Conservation (phyloP, 2,797 vertebrate genomes). For the Sibirionetta formosa region DNA sequence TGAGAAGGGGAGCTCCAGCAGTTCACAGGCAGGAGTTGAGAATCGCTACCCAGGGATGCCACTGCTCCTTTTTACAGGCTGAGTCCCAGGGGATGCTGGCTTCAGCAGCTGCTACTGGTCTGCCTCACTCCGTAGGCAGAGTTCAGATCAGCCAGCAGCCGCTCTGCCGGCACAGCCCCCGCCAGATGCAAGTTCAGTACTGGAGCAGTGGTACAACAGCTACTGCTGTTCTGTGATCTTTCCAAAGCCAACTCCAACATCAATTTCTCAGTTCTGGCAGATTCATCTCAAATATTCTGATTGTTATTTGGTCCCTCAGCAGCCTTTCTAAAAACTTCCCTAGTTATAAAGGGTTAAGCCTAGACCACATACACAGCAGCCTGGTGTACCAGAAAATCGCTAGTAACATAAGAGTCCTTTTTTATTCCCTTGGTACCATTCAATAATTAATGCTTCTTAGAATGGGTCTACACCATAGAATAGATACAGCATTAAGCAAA, state of each 20-base stretch:
- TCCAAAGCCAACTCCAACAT: background rate
- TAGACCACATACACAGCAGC: background rate
- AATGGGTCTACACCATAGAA: background rate
- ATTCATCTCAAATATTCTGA: background rate
- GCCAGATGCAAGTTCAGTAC: background rate
- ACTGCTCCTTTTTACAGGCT: constrained; percentile 37
- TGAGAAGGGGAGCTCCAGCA: constrained; percentile 59
- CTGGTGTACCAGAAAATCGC: fast-evolving
- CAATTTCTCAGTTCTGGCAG: background rate
- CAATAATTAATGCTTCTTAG: background rate
- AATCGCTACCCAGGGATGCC: constrained; percentile 45
- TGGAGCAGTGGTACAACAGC: background rate
- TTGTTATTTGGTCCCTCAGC: background rate
- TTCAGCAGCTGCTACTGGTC: constrained; percentile 6
- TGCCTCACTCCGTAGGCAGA: background rate
- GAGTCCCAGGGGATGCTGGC: background rate
- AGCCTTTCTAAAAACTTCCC: background rate
- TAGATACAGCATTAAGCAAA: background rate
- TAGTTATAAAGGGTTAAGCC: background rate
- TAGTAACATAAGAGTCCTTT: background rate
- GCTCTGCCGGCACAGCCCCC: background rate
- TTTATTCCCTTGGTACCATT: background rate
- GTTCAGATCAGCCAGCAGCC: background rate
- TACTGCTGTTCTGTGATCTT: background rate
- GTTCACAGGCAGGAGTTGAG: constrained; percentile 39